Conservation (phyloP, 2,113 vertebrate species). For the Sander lucioperca region DNA sequence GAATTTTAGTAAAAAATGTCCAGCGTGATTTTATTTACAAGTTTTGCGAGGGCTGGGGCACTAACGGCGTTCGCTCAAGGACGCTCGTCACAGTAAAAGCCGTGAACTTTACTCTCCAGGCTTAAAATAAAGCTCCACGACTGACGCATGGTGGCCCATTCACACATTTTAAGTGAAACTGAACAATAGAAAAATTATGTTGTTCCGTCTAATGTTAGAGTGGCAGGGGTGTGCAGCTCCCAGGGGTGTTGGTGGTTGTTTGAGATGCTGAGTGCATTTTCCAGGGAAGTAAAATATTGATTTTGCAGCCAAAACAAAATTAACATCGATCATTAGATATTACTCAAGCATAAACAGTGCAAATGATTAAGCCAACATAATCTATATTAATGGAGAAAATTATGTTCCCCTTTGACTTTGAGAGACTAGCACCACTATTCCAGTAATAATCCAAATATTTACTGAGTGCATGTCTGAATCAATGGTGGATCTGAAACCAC, state of each 20-base stretch:
- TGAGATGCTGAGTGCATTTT: slow-evolving; percentile 56
- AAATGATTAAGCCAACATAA: slow-evolving; percentile 49
- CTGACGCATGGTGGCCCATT: not conserved
- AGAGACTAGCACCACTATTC: slow-evolving; percentile 36
- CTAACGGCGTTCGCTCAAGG: slow-evolving; percentile 35
- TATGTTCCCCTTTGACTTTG: slow-evolving; percentile 53
- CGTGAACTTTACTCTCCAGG: slow-evolving; percentile 45
- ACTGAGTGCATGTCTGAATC: slow-evolving; percentile 31
- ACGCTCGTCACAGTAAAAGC: slow-evolving; percentile 12
- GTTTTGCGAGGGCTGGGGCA: slow-evolving; percentile 18
- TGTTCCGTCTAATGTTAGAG: not conserved
- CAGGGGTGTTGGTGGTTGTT: slow-evolving; percentile 15
- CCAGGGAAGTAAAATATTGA: slow-evolving; percentile 58
- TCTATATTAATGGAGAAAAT: slow-evolving; percentile 63
- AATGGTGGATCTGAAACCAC: slow-evolving; percentile 15
- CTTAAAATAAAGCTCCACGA: not conserved
- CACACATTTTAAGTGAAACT: not conserved
- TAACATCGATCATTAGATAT: slow-evolving; percentile 73
- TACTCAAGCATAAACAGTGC: slow-evolving; percentile 52
- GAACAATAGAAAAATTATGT: not conserved
- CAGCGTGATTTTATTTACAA: slow-evolving; percentile 61
- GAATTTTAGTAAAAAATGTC: slow-evolving; percentile 73
- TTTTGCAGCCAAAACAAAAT: slow-evolving; percentile 62
- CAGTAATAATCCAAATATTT: slow-evolving; percentile 54
- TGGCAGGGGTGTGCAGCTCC: not conserved